Percentiles rank a stretch among this genome's conserved stretches.
Conservation (phyloP, 1,140 invertebrate species). For the Thrips palmi region DNA sequence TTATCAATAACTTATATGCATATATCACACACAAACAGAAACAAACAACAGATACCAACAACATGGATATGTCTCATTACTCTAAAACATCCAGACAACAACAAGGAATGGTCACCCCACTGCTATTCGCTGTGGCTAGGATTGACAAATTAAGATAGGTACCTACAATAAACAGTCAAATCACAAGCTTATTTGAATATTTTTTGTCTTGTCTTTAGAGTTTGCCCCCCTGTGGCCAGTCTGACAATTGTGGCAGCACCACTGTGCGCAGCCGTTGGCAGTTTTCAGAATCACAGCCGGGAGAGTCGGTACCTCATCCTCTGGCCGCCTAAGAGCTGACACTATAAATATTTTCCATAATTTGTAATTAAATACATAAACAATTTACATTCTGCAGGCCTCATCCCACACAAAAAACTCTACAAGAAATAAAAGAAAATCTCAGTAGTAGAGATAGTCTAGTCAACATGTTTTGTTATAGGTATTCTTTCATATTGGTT, state of each 20-base stretch:
- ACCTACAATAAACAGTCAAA: background rate
- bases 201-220: slow-evolving; percentile 1
- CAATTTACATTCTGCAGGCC: no score
- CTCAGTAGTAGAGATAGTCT: no score
- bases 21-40: slow-evolving; percentile 14
- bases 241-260: slow-evolving; percentile 6
- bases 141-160: slow-evolving; percentile 6
- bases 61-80: slow-evolving; percentile 13
- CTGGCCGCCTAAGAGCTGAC: slow-evolving; percentile 13
- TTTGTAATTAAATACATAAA: no score
- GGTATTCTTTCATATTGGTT: no score
- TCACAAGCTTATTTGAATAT: no score
- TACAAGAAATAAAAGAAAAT: no score
- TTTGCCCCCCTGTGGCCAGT: background rate
- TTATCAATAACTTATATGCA: slow-evolving; percentile 17
- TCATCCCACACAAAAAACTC: no score
- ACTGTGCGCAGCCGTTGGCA: slow-evolving; percentile 11
- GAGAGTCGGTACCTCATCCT: slow-evolving; percentile 12
- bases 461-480: no score
- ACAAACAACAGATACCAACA: slow-evolving; percentile 14
- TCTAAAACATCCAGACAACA: slow-evolving; percentile 11
- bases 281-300: slow-evolving; percentile 16
- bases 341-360: slow-evolving; percentile 12
- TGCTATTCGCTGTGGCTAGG: slow-evolving; percentile 5
- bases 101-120: slow-evolving; percentile 13